A percentile compares a stretch with the other conserved stretches of the same genome.
Conservation (phyloP, 2,888 invertebrate genomes). For the Mimumesa dahlbomi region DNA sequence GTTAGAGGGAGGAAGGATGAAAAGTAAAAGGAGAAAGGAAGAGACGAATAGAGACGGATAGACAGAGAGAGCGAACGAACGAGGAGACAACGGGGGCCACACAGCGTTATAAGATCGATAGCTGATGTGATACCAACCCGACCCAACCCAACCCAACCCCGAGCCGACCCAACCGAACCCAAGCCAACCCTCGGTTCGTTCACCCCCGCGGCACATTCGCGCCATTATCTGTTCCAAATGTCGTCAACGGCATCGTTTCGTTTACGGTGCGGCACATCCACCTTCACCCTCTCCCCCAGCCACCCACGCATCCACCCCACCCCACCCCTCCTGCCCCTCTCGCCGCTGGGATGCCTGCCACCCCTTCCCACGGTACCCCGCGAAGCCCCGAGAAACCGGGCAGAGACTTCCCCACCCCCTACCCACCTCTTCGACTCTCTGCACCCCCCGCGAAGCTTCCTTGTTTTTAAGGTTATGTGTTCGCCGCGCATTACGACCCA, state of each 20-base stretch:
- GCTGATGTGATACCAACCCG: constrained; percentile 80
- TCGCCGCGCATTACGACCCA: constrained; percentile 76
- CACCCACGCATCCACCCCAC: constrained; percentile 33
- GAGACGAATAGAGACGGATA: constrained; percentile 39
- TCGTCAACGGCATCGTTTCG: constrained; percentile 79
- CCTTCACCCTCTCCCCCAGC: constrained; percentile 56
- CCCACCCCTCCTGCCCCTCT: constrained; percentile 21
- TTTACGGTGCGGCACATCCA: constrained; percentile 72
- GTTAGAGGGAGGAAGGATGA: constrained; percentile 29
- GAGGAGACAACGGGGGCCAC: constrained; percentile 75
- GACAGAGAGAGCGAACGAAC: constrained; percentile 59
- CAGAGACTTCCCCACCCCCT: constrained; percentile 41
- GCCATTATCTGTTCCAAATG: constrained; percentile 80
- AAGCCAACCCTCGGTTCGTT: constrained; percentile 79
- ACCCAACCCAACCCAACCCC: constrained; percentile 71
- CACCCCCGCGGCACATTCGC: constrained; percentile 80
- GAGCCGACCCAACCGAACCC: constrained; percentile 70
- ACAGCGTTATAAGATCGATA: constrained; percentile 80
- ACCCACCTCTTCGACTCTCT: constrained; percentile 1
- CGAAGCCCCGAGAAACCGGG: constrained; percentile 59
- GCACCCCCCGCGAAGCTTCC: constrained; percentile 49
- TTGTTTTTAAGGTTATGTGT: constrained; percentile 78
- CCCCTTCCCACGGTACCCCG: constrained; percentile 27
- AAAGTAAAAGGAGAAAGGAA: constrained; percentile 22
- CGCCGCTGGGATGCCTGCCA: constrained; percentile 20